These are phyloP conservation scores for Chaetophractus vellerosus DNA, from an alignment of 2,797 vertebrate species.

Conservation along the genomic window DNA sequence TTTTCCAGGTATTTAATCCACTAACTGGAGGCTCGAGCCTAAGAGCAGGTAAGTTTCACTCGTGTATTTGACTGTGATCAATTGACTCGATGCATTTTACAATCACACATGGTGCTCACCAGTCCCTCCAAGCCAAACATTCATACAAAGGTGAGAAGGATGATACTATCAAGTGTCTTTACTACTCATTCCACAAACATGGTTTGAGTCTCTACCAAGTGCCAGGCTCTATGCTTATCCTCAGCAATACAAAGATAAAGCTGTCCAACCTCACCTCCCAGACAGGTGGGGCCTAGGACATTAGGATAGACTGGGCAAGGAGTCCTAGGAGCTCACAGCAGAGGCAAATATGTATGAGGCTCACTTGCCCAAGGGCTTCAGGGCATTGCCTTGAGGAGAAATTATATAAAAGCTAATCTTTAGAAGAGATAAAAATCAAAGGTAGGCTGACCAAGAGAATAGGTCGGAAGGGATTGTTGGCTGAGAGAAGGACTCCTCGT, in stretches of 20 bases:
- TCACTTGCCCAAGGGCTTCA: neutral
- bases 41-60: constrained; percentile 16
- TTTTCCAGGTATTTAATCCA: constrained; percentile 7
- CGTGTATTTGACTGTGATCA: constrained; percentile 34
- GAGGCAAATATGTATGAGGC: neutral
- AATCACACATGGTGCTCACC: neutral
- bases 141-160: constrained; percentile 26
- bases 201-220: neutral
- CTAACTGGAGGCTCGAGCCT: neutral
- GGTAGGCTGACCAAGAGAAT: neutral
- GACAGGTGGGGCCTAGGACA: neutral
- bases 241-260: constrained; percentile 27
- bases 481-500: neutral
- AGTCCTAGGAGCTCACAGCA: neutral
- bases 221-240: neutral
- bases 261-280: neutral
- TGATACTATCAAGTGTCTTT: neutral
- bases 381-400: neutral
- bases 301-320: neutral
- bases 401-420: neutral
- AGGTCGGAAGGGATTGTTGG: neutral
- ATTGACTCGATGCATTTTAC: constrained; percentile 1
- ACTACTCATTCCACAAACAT: constrained; percentile 17
- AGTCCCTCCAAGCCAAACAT: constrained; percentile 18
- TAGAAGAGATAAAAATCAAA: constrained; percentile 47